Conservation (phyloP, 2,888 invertebrate species). For the Salticus scenicus region DNA sequence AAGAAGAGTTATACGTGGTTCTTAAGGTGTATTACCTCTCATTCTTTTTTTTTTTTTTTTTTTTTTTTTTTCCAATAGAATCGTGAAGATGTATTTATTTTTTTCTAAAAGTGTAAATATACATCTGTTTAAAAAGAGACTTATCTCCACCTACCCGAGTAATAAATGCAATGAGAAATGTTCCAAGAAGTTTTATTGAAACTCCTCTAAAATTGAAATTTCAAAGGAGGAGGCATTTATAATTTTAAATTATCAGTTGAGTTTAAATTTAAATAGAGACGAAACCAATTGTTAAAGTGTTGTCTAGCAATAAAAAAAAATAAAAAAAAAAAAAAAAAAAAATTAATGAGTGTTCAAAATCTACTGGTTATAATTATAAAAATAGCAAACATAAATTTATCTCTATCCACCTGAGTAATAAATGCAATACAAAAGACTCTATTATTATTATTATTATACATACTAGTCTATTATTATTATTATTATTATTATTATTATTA, state of each 20-base stretch:
- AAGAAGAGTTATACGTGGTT: conserved; percentile 24
- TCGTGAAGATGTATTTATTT: not conserved
- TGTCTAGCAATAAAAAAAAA: too few species aligned
- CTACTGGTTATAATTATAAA: too few species aligned
- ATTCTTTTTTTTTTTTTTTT: too few species aligned
- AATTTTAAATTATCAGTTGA: too few species aligned
- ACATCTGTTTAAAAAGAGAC: conserved; percentile 1
- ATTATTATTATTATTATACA: too few species aligned
- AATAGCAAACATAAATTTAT: not conserved
- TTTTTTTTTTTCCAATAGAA: not conserved
- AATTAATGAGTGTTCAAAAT: too few species aligned
- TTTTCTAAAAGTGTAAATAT: not conserved
- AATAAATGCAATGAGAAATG: not conserved
- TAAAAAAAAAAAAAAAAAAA: too few species aligned
- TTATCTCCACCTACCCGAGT: not conserved
- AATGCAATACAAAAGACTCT: not conserved
- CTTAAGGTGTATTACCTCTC: not conserved
- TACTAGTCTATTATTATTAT: too few species aligned
- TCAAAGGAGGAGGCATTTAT: too few species aligned
- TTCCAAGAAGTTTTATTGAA: not conserved
- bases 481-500: too few species aligned
- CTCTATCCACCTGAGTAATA: not conserved
- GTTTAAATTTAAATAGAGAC: too few species aligned
- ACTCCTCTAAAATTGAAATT: not conserved
- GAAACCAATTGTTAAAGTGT: too few species aligned